phyloP scores from a whole-genome alignment of 2,888 invertebrate species.

The Mesochorus sp. region DNA sequence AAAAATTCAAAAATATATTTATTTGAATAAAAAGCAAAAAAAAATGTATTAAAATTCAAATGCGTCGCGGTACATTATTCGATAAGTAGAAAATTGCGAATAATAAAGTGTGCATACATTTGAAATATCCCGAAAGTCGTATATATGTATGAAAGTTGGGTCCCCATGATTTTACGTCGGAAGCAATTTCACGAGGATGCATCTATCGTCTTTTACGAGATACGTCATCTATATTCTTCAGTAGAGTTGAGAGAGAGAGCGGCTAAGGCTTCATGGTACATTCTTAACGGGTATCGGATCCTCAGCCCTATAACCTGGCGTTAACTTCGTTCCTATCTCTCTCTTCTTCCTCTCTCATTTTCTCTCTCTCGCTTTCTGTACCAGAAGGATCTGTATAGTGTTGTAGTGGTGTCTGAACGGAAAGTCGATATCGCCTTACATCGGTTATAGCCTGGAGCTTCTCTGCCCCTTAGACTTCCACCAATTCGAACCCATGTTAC shows the following conservation, averaged over 20 bases:
- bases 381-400: conserved; percentile 2
- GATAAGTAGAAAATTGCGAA: too few relatives aligned
- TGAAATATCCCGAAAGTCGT: too few relatives aligned
- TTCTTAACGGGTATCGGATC: conserved; percentile 54
- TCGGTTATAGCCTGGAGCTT: conserved; percentile 54
- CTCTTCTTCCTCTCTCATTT: not conserved
- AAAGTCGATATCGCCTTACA: conserved; percentile 63
- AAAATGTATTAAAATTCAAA: too few relatives aligned
- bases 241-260: not conserved
- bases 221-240: conserved; percentile 36
- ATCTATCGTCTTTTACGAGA: not conserved
- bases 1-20: not conserved
- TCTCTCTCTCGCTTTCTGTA: not conserved
- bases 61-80: not conserved
- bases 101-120: too few relatives aligned
- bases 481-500: conserved; percentile 46
- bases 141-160: too few relatives aligned
- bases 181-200: conserved; percentile 37
- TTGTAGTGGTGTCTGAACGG: conserved; percentile 40
- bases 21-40: too few relatives aligned
- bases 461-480: conserved; percentile 38
- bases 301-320: conserved; percentile 33
- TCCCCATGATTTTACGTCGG: not conserved
- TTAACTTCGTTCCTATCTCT: conserved; percentile 11
- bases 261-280: conserved; percentile 20